A percentile compares a stretch with the other conserved stretches of the same genome.
Evolutionary conservation across 2,888 invertebrate species (phyloP).

Genomic region (Hoplodrina blanda): DNA sequence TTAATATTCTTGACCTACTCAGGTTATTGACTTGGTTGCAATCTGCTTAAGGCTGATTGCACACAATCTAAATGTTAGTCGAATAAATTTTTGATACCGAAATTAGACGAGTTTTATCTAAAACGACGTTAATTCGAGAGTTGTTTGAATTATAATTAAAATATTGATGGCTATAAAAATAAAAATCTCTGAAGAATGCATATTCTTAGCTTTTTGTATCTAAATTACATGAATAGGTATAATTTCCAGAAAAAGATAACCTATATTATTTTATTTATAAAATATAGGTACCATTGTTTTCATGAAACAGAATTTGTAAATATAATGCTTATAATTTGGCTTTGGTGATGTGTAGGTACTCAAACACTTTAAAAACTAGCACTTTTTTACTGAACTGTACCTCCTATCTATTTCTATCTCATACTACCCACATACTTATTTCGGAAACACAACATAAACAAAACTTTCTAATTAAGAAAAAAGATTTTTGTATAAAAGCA

Average conservation of each 20-base stretch:
- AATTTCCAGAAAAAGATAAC: slow-evolving; percentile 1
- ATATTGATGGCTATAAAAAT: slow-evolving; percentile 6
- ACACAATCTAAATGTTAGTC: slow-evolving; percentile 28
- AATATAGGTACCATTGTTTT: too few species aligned
- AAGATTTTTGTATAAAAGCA: slow-evolving; percentile 54
- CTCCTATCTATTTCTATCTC: neutral
- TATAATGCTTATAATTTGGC: neutral
- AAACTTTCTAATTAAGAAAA: slow-evolving; percentile 56
- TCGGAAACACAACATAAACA: slow-evolving; percentile 32
- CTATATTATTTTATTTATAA: too few species aligned
- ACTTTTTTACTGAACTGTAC: slow-evolving; percentile 9
- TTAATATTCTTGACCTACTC: neutral
- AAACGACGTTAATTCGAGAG: slow-evolving; percentile 36
- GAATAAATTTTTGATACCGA: slow-evolving; percentile 27
- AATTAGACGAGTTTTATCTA: slow-evolving; percentile 43
- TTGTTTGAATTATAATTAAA: slow-evolving; percentile 27
- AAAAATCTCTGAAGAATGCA: slow-evolving; percentile 1
- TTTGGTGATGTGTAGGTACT: neutral
- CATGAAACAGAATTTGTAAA: neutral
- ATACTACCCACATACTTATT: slow-evolving; percentile 7
- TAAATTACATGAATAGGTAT: neutral
- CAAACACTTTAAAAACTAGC: neutral
- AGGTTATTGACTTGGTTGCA: slow-evolving; percentile 19
- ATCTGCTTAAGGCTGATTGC: slow-evolving; percentile 15
- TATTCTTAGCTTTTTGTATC: neutral